Evolutionary conservation across 2,888 invertebrate genomes (phyloP), one percentile per base, ranked within the genome.

Genomic region (Petrolisthes manimaculis): DNA sequence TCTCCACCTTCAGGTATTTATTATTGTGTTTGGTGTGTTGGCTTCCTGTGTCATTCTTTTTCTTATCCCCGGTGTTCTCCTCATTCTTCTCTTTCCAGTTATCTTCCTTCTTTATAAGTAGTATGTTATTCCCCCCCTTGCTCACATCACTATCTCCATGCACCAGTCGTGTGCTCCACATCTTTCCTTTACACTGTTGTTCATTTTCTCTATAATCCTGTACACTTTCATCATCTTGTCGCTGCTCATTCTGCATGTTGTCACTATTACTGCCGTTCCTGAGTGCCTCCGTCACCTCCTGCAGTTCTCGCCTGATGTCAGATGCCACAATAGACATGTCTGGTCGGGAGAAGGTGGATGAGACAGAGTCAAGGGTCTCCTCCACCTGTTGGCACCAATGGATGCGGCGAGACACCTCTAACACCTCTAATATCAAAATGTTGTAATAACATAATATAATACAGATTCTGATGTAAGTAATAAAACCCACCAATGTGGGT

Each of bases 401-500:
- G 55, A 90, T 84, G 9, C 90, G 86, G 3, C 86, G 81, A 61
- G 89, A 90, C 37, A 90, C 84, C 56, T 86, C 90, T 54, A 90
- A 18, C 53, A 90, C 87, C 90, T 90, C 1, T 37, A 21, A 14
- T 24, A 14, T 14, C 24, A 78, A 78, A 37, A 37, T 18, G 9
- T 9, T 2, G 61, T 18, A 61, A 61, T 61, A 14, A 18, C 61
- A 61, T 61, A 61, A 61, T 61, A 61, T 3, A 14, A 61, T 61
- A 18, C 61, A 61, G 61, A 61, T 61, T 9, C 37, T 37, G 37
- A 37, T 37, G 37, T 37, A n/a, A n/a, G n/a, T n/a, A n/a, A n/a
- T n/a, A n/a, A n/a, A n/a, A n/a, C n/a, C n/a, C n/a, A n/a, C n/a
- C n/a, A n/a, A n/a, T n/a, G n/a, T n/a, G n/a, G n/a, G n/a, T n/a